phyloP scores from a whole-genome alignment of 2,113 vertebrate genomes.

The Rhineura floridana region DNA sequence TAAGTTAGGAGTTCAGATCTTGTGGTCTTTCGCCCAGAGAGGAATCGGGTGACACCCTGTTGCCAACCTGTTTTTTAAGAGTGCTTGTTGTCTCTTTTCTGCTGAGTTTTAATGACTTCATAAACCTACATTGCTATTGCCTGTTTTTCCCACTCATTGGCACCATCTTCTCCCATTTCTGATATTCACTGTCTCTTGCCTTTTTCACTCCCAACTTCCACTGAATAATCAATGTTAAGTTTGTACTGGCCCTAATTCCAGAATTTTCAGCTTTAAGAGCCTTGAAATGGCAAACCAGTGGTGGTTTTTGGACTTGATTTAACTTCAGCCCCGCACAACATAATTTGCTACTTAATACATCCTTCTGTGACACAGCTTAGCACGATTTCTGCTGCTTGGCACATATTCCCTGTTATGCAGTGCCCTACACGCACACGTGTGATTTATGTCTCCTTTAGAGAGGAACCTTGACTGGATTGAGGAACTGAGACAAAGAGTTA shows the following conservation, averaged over 20 bases:
- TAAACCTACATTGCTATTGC: not conserved
- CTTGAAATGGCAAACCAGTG: not conserved
- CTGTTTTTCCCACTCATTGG: not conserved
- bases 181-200: not conserved
- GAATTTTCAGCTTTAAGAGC: not conserved
- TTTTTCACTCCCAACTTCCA: not conserved
- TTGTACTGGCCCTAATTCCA: not conserved
- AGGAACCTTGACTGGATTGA: not conserved
- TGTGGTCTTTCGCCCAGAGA: not conserved
- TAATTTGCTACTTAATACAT: not conserved
- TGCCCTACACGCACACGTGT: not conserved
- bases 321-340: accelerated
- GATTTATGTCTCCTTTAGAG: not conserved
- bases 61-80: not conserved
- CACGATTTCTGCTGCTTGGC: not conserved
- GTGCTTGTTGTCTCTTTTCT: not conserved
- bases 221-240: not conserved
- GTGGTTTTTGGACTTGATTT: not conserved
- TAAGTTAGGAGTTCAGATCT: not conserved
- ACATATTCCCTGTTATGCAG: accelerated
- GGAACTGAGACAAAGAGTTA: accelerated
- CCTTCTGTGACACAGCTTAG: accelerated
- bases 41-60: not conserved
- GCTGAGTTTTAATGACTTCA: not conserved
- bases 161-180: not conserved